These are phyloP conservation scores for Odocoileus virginianus DNA, from an alignment of 2,113 vertebrate species.

Conservation along the genomic window DNA sequence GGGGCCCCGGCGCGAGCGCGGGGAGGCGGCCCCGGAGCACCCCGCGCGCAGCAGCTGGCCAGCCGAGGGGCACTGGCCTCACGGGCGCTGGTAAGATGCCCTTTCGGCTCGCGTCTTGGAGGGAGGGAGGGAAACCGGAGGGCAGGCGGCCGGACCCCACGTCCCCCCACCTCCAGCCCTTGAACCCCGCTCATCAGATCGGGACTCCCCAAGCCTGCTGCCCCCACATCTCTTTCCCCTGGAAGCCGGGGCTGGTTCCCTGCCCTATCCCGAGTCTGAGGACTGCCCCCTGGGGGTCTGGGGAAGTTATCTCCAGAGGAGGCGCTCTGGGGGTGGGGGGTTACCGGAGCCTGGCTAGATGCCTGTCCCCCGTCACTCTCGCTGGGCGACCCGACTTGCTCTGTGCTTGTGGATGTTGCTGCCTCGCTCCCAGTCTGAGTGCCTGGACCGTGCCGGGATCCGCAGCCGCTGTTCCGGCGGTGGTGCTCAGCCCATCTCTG, in stretches of 20 bases:
- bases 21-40: conserved; percentile 77
- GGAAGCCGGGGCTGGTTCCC: background rate
- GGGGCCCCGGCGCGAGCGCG: conserved; percentile 53
- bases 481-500: background rate
- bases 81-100: conserved; percentile 76
- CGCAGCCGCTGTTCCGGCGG: background rate
- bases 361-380: background rate
- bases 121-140: background rate
- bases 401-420: background rate
- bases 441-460: background rate
- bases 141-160: background rate
- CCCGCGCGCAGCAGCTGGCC: conserved; percentile 75
- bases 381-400: conserved; percentile 15
- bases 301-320: conserved; percentile 46
- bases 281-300: conserved; percentile 54
- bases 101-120: background rate
- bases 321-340: conserved; percentile 21
- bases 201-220: background rate
- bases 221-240: background rate
- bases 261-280: conserved; percentile 43
- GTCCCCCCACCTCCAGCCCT: background rate
- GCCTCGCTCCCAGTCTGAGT: background rate
- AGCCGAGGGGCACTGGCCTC: conserved; percentile 65
- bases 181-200: background rate
- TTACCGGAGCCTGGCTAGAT: background rate